A percentile compares a stretch with the other conserved stretches of the same genome.
Conservation (phyloP, 2,888 invertebrate species). For the Agrochola lota region DNA sequence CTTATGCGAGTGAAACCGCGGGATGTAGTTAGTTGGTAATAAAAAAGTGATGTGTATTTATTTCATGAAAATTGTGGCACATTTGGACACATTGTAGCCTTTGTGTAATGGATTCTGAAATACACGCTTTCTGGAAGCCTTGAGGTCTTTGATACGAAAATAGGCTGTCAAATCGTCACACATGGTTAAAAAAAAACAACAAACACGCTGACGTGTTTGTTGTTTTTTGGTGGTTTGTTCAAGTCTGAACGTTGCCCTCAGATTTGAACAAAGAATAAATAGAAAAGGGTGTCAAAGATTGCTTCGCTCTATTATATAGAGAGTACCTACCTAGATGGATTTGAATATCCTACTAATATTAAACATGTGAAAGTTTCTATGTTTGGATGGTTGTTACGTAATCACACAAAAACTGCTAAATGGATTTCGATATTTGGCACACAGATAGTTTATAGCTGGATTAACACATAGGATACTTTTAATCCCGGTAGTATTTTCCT, state of each 20-base stretch:
- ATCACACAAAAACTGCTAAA: no score
- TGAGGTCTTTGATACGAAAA: not conserved
- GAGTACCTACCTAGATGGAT: not conserved
- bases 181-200: not conserved
- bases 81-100: not conserved
- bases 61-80: slow-evolving; percentile 5
- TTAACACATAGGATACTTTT: no score
- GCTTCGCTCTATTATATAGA: not conserved
- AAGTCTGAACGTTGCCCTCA: no score
- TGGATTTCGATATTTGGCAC: no score
- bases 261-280: not conserved
- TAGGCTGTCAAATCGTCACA: not conserved
- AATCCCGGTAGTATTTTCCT: no score
- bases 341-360: not conserved
- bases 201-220: no score
- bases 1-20: no score
- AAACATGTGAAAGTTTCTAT: no score
- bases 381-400: no score
- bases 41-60: slow-evolving; percentile 11
- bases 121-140: not conserved
- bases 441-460: no score
- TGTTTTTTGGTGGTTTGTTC: no score
- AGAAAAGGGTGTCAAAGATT: not conserved
- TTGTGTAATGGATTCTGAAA: not conserved
- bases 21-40: not conserved